Conservation (phyloP, 1,140 invertebrate genomes). For the Zaprionus davidi region DNA sequence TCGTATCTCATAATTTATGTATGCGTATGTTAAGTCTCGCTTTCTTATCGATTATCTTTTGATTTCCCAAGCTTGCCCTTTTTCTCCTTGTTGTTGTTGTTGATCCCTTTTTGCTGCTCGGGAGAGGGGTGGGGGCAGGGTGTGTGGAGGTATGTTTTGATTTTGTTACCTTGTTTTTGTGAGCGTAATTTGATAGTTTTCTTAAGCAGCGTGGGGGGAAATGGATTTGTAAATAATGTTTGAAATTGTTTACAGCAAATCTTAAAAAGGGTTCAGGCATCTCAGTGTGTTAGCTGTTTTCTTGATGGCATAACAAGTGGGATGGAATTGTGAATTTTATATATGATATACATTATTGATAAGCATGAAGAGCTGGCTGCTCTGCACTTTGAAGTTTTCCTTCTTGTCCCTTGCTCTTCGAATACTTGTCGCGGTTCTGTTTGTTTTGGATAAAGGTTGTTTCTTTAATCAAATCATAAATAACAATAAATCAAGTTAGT, state of each 20-base stretch:
- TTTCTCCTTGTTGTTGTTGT: not conserved
- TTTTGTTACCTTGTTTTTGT: not conserved
- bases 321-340: no score
- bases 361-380: no score
- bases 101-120: not conserved
- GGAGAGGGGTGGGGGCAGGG: no score
- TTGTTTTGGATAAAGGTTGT: no score
- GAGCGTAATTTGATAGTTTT: not conserved
- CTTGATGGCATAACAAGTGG: no score
- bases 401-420: no score
- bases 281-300: not conserved
- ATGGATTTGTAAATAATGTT: conserved; percentile 2
- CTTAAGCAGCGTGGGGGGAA: not conserved
- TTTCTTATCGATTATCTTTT: conserved; percentile 1
- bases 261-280: not conserved
- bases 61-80: not conserved
- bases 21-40: conserved; percentile 1
- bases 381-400: no score
- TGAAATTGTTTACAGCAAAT: not conserved
- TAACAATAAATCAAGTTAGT: no score
- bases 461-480: no score
- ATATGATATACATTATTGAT: no score
- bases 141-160: not conserved
- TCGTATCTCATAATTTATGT: conserved; percentile 1
- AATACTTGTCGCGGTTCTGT: no score